Conservation (phyloP, 2,797 vertebrate genomes). For the Poecilia gillii region DNA sequence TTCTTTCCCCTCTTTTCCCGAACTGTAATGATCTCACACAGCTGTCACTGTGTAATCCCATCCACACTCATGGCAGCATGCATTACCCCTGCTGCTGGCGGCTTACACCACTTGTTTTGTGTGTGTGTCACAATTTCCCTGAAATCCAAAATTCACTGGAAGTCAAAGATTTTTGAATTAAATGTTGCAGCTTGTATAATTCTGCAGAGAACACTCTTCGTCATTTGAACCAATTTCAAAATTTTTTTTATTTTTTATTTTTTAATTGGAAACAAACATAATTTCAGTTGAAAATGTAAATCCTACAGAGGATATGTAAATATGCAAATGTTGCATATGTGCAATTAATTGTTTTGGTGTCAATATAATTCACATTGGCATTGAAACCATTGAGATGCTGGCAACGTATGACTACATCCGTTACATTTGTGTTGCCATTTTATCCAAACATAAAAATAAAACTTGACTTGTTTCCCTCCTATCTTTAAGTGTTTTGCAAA, state of each 20-base stretch:
- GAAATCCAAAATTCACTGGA: slow-evolving; percentile 44
- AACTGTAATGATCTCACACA: slow-evolving; percentile 72
- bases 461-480: neutral
- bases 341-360: neutral
- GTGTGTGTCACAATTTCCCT: slow-evolving; percentile 56
- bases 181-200: neutral
- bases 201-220: neutral
- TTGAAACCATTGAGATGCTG: neutral
- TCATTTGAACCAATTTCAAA: too few relatives aligned
- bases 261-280: neutral
- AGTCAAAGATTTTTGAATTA: slow-evolving; percentile 13
- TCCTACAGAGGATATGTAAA: too few relatives aligned
- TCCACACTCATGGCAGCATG: slow-evolving; percentile 49
- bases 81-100: slow-evolving; percentile 30
- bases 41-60: slow-evolving; percentile 77
- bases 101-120: slow-evolving; percentile 69
- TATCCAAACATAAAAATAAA: neutral
- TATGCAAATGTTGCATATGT: neutral
- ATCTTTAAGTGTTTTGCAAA: neutral
- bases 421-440: neutral
- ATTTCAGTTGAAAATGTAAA: neutral
- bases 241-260: neutral
- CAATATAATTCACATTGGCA: neutral
- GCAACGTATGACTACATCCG: too few relatives aligned
- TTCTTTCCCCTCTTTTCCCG: slow-evolving; percentile 10